phyloP scores from a whole-genome alignment of 2,888 invertebrate genomes.

The Nasonovia ribisnigri region DNA sequence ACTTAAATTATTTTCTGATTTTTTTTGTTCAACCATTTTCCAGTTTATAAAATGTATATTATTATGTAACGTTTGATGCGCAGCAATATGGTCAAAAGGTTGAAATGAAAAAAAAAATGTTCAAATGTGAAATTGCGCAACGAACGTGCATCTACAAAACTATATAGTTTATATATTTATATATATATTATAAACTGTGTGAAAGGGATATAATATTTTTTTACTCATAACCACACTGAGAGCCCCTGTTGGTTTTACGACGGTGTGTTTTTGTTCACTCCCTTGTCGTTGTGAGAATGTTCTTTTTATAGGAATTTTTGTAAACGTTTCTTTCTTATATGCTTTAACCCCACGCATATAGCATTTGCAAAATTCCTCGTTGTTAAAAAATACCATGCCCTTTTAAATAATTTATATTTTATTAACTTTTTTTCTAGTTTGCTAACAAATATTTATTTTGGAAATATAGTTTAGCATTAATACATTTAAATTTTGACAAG shows the following conservation, averaged over 20 bases:
- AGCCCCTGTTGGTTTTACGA: not conserved
- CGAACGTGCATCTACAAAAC: not conserved
- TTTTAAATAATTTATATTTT: not conserved
- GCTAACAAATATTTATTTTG: not conserved
- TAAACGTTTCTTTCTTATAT: not conserved
- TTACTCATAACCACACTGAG: not conserved
- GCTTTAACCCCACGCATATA: not conserved
- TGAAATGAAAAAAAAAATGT: not conserved
- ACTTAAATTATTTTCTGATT: not conserved
- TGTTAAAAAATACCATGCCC: not conserved
- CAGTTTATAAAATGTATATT: not conserved
- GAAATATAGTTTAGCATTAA: not conserved
- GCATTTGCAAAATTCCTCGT: not conserved
- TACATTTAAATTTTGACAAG: not conserved
- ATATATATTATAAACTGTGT: not conserved
- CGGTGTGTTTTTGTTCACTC: not conserved
- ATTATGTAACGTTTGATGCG: not conserved
- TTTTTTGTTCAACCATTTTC: not conserved
- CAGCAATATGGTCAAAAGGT: not conserved
- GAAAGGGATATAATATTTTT: not conserved
- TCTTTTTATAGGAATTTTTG: not conserved
- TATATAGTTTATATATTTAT: not conserved
- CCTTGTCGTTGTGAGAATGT: slow-evolving; percentile 2
- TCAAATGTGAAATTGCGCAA: too few relatives aligned
- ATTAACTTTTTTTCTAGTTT: not conserved